Evolutionary conservation across 2,888 invertebrate species (phyloP), one percentile per base, ranked within the genome.

Genomic region (Pristionchus arcanus): DNA sequence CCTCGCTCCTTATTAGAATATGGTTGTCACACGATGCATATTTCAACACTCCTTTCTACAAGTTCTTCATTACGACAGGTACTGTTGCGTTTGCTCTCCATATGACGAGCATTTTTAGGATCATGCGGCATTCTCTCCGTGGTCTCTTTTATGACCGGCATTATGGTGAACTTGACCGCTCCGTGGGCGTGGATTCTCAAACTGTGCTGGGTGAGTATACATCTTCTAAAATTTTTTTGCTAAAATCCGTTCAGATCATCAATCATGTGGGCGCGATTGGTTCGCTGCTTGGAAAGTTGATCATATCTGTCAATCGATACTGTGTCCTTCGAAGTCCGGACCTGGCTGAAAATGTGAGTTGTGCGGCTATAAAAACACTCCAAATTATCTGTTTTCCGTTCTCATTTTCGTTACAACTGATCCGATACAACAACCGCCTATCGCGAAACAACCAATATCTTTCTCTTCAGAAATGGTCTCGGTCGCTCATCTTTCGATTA

Each of bases 61-160:
- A 15, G 0, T 85, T 85, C 59, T 85, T 85, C 84, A 59, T 85
- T 25, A 85, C 59, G 0, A 85, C 84, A 85, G 84, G 84, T 59
- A 34, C 15, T 25, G 25, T 7, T 42, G 42, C 9, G 42, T 42
- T 42, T 42, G 42, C 42, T 5, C n/a, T n/a, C n/a, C n/a, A n/a
- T n/a, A n/a, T n/a, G n/a, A n/a, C n/a, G n/a, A n/a, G n/a, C n/a
- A n/a, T n/a, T 42, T 19, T 49, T n/a, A n/a, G 1, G 49, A n/a
- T 81, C n/a, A 81, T 59, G 59, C 19, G 84, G 59, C 3, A 21
- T 85, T 3, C n/a, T 55, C 25, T 49, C 84, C 9, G 59, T 59
- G n/a, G 28, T 85, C 0, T 34, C 59, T 2, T 59, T 59, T 15
- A 34, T 49, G 28, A 0, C 28, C 34, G 84, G 84, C 0, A 11